These are phyloP conservation scores for Drosophila ustulata DNA, from an alignment of 2,888 invertebrate genomes.

Conservation along the genomic window DNA sequence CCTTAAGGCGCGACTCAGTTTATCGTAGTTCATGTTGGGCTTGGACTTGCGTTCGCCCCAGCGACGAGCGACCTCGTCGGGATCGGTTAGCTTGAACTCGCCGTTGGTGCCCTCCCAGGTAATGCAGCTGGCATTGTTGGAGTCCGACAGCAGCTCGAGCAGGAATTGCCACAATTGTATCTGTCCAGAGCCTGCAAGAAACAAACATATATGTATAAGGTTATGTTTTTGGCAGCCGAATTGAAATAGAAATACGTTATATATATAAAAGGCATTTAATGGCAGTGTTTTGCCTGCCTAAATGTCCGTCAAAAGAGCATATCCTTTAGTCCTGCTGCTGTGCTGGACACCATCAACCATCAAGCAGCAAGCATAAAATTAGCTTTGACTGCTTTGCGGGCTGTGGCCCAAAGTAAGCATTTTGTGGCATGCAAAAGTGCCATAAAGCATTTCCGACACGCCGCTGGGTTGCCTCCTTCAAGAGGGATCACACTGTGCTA, in stretches of 20 bases:
- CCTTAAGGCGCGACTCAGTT: slow-evolving; percentile 97
- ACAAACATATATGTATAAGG: slow-evolving; percentile 5
- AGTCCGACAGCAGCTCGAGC: slow-evolving; percentile 97
- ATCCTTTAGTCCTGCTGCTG: slow-evolving; percentile 61
- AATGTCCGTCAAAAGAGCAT: slow-evolving; percentile 80
- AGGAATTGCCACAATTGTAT: slow-evolving; percentile 99
- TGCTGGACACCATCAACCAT: slow-evolving; percentile 31
- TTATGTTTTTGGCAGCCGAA: slow-evolving; percentile 17
- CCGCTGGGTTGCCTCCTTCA: slow-evolving; percentile 30
- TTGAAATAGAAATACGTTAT: slow-evolving; percentile 13
- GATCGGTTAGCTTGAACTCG: slow-evolving; percentile 99
- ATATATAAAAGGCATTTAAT: slow-evolving; percentile 63
- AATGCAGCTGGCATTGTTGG: slow-evolving; percentile 97
- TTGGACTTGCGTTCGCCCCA: slow-evolving; percentile 99
- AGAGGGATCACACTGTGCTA: slow-evolving; percentile 7
- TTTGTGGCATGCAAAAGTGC: slow-evolving; percentile 82
- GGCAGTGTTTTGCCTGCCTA: slow-evolving; percentile 65
- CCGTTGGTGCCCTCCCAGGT: slow-evolving; percentile 99
- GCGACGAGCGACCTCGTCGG: slow-evolving; percentile 98
- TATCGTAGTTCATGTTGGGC: slow-evolving; percentile 99
- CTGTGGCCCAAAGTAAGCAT: slow-evolving; percentile 71
- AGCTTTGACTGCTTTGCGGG: slow-evolving; percentile 50
- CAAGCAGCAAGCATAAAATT: slow-evolving; percentile 56
- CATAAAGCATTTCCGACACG: slow-evolving; percentile 81
- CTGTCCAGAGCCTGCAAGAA: slow-evolving; percentile 93